Conservation (phyloP, 2,113 vertebrate genomes). For the Arothron firmamentum region DNA sequence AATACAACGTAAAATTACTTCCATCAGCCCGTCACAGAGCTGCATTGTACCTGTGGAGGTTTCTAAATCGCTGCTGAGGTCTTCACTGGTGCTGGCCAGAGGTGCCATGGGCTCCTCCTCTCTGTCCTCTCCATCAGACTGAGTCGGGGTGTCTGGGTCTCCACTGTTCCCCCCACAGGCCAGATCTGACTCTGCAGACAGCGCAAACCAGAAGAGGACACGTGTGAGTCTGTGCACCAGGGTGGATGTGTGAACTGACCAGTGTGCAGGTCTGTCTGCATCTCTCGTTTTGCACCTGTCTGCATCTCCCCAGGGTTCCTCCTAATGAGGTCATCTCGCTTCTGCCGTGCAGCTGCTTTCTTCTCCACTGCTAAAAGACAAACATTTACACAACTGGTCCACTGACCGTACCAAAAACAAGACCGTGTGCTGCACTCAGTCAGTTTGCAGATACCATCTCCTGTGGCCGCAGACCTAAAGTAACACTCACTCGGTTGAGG, state of each 20-base stretch:
- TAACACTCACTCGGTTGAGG: conserved; percentile 79
- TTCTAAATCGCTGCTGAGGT: conserved; percentile 68
- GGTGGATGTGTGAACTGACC: conserved; percentile 11
- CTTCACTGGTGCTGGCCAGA: conserved; percentile 66
- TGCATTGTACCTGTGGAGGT: conserved; percentile 61
- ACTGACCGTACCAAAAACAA: not conserved
- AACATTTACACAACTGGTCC: not conserved
- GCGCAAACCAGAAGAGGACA: not conserved
- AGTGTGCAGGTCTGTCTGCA: conserved; percentile 11
- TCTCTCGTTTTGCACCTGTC: conserved; percentile 71
- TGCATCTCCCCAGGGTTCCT: conserved; percentile 82
- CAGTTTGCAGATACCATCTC: not conserved
- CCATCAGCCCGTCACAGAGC: too few relatives aligned
- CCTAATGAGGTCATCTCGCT: conserved; percentile 82
- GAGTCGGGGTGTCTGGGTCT: conserved; percentile 57
- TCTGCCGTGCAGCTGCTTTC: conserved; percentile 81
- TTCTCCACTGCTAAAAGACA: conserved; percentile 81
- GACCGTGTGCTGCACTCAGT: not conserved
- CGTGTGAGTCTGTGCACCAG: conserved; percentile 15
- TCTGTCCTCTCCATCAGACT: conserved; percentile 68
- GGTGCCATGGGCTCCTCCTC: conserved; percentile 64
- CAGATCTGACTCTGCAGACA: conserved; percentile 60
- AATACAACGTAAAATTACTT: too few relatives aligned
- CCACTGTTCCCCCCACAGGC: conserved; percentile 63
- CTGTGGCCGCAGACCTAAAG: not conserved